phyloP scores from a whole-genome alignment of 2,797 vertebrate species.

The Tokudaia muenninki region DNA sequence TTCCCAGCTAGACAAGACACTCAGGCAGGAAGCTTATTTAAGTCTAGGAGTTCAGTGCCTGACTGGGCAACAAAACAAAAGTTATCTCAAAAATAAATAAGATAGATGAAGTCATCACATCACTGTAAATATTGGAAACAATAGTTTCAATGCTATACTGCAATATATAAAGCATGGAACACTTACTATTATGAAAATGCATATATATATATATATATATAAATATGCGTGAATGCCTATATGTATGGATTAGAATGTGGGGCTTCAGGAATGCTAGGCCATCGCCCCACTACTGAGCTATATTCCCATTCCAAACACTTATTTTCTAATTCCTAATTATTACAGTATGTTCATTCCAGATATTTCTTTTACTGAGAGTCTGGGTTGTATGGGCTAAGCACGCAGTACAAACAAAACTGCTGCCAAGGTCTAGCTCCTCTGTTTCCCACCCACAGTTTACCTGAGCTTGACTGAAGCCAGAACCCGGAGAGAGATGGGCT shows the following conservation, averaged over 20 bases:
- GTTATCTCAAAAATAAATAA: neutral
- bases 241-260: neutral
- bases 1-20: neutral
- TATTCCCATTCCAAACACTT: neutral
- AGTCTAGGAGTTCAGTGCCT: neutral
- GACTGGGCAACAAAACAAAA: neutral
- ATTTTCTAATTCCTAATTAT: neutral
- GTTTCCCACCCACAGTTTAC: neutral
- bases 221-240: no score
- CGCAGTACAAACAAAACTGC: neutral
- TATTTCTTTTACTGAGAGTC: neutral
- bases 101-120: neutral
- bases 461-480: conserved; percentile 15
- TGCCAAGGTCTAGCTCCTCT: neutral
- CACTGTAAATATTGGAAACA: neutral
- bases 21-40: neutral
- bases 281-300: neutral
- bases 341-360: neutral
- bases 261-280: neutral
- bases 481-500: neutral
- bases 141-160: neutral
- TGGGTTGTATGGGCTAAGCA: neutral
- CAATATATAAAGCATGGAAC: neutral
- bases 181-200: neutral
- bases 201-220: rapidly evolving